Evolutionary conservation across 1,140 invertebrate species (phyloP).

Genomic region (Drosophila athabasca): DNA sequence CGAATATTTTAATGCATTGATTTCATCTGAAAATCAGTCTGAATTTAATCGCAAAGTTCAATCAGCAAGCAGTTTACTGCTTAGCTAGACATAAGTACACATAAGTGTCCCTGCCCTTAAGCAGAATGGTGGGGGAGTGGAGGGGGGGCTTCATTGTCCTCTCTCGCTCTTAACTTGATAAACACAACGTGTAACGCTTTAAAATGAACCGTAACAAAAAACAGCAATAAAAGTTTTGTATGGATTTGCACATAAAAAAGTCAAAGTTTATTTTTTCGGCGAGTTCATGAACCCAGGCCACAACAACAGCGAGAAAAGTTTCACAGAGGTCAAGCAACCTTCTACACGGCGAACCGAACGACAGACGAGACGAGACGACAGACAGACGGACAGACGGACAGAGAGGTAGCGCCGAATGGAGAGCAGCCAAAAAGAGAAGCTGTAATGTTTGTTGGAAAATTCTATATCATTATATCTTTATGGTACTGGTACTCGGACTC

Average conservation of each 20-base stretch:
- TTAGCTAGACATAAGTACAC: no score
- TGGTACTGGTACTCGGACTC: conserved; percentile 14
- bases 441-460: conserved; percentile 41
- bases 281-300: conserved; percentile 69
- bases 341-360: conserved; percentile 4
- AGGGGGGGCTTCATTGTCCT: conserved; percentile 34
- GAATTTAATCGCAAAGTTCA: neutral
- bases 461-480: conserved; percentile 46
- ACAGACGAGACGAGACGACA: neutral
- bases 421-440: conserved; percentile 33
- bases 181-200: conserved; percentile 56
- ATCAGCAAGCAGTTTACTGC: no score
- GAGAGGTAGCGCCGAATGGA: conserved; percentile 1
- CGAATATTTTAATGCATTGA: no score
- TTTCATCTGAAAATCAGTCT: no score
- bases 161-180: conserved; percentile 30
- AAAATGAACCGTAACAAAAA: conserved; percentile 44
- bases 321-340: conserved; percentile 48
- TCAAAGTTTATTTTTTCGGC: conserved; percentile 69
- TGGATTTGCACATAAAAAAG: conserved; percentile 68
- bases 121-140: no score
- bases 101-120: no score
- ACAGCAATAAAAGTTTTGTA: conserved; percentile 57
- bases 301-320: conserved; percentile 28
- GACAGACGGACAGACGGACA: neutral